Evolutionary conservation across 1,140 invertebrate species (phyloP), one percentile per base, ranked within the genome.

Genomic region (Akabosia matsudoensis): DNA sequence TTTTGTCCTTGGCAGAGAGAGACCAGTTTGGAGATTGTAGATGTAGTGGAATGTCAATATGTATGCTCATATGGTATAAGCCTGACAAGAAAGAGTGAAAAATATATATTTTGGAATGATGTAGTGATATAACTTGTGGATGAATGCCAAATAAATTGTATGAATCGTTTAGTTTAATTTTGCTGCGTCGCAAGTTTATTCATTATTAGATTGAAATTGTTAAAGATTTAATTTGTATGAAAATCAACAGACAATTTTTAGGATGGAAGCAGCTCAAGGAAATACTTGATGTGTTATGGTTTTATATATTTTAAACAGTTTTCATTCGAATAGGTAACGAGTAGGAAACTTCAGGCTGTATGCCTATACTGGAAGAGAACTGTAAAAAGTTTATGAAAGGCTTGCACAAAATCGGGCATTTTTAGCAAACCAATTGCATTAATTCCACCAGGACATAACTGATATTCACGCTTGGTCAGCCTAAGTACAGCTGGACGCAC

Each of bases 1-100:
- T 67, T 30, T 67, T 67, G 61, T 67, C 61, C 61, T 67, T 67
- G 61, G 61, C 61, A 67, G 61, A 67, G 61, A 22, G 37, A 45
- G 7, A 45, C 37, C 18, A 45, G 37, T n/a, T n/a, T n/a, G n/a
- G n/a, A n/a, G n/a, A n/a, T 51, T 51, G 45, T 51, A n/a, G 45
- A 51, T 51, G 45, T 51, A n/a, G 45, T 13, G 10, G 45, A 51
- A 51, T 51, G 45, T n/a, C 45, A 51, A 51, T n/a, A n/a, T n/a
- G n/a, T n/a, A n/a, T n/a, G n/a, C n/a, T n/a, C n/a, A n/a, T n/a
- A n/a, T n/a, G n/a, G n/a, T n/a, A n/a, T n/a, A n/a, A n/a, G n/a
- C n/a, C n/a, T n/a, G n/a, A n/a, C n/a, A n/a, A n/a, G n/a, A n/a
- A n/a, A n/a, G n/a, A n/a, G n/a, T n/a, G n/a, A n/a, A n/a, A n/a